Conservation (phyloP, 2,888 invertebrate species). For the Hypena proboscidalis region DNA sequence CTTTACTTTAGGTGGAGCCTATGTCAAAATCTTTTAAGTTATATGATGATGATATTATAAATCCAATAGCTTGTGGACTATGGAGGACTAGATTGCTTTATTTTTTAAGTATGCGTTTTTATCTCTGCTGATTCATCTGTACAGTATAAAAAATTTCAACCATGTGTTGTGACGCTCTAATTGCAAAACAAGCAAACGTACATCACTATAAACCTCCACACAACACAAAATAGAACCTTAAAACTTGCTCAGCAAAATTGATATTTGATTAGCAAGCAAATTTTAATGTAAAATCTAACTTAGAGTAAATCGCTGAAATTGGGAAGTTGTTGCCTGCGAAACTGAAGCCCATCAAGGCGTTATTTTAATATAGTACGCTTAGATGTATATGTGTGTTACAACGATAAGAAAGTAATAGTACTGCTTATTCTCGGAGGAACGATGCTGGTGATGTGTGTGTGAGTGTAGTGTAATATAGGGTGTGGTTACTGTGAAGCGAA, state of each 20-base stretch:
- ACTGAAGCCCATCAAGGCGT: constrained; percentile 27
- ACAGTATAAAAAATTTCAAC: too few species aligned
- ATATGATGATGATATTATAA: too few species aligned
- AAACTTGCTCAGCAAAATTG: constrained; percentile 2
- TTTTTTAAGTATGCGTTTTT: too few species aligned
- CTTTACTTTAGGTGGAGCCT: too few species aligned
- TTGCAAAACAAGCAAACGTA: constrained; percentile 30
- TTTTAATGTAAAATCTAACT: constrained; percentile 31
- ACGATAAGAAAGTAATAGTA: constrained; percentile 16
- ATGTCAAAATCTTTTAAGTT: too few species aligned
- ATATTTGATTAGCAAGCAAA: constrained; percentile 17
- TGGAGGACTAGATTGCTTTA: too few species aligned
- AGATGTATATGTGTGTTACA: constrained; percentile 18
- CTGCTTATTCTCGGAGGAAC: not conserved
- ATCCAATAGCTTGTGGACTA: too few species aligned
- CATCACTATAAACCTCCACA: not conserved
- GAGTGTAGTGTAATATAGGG: too few species aligned
- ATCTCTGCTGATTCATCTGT: too few species aligned
- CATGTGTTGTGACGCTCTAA: constrained; percentile 34
- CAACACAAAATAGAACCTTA: constrained; percentile 7
- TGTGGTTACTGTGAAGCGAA: too few species aligned
- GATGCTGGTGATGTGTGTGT: not conserved
- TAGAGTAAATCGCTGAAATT: constrained; percentile 47
- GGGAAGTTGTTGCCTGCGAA: constrained; percentile 39
- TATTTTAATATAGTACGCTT: constrained; percentile 34